phyloP scores from a whole-genome alignment of 2,888 invertebrate species.

The Caenorhabditis sp. region DNA sequence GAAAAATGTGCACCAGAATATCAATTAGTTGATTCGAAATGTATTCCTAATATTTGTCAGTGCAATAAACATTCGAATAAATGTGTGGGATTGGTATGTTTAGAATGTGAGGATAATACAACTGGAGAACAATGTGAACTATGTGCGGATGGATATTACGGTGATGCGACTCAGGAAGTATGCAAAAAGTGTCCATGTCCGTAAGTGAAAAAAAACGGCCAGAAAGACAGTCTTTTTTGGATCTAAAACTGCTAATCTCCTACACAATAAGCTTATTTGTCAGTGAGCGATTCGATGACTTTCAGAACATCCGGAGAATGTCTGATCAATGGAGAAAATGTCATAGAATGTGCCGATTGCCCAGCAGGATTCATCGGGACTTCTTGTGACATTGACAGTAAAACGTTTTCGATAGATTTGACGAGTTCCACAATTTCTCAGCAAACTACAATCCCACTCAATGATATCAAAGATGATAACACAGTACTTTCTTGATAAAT shows the following conservation, averaged over 20 bases:
- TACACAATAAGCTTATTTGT: no score
- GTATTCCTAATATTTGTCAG: constrained; percentile 19
- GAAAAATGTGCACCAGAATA: constrained; percentile 74
- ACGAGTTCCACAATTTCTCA: neutral
- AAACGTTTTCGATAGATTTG: neutral
- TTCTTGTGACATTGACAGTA: constrained; percentile 28
- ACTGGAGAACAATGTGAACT: constrained; percentile 72
- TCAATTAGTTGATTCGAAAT: constrained; percentile 2
- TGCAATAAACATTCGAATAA: constrained; percentile 44
- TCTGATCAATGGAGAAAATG: constrained; percentile 17
- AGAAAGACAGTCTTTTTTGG: no score
- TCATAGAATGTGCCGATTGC: constrained; percentile 45
- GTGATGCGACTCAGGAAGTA: constrained; percentile 87
- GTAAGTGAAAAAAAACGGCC: constrained; percentile 76
- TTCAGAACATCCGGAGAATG: constrained; percentile 46
- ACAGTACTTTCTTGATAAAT: no score
- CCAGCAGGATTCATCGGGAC: constrained; percentile 43
- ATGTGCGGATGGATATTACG: constrained; percentile 84
- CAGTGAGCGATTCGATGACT: no score
- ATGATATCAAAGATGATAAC: neutral
- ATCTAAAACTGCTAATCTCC: no score
- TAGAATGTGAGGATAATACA: constrained; percentile 74
- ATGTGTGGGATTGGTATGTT: constrained; percentile 33
- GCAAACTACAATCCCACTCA: neutral
- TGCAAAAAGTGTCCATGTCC: constrained; percentile 93